Conservation (phyloP, 2,113 vertebrate genomes). For the Grammomys dolichurus region DNA sequence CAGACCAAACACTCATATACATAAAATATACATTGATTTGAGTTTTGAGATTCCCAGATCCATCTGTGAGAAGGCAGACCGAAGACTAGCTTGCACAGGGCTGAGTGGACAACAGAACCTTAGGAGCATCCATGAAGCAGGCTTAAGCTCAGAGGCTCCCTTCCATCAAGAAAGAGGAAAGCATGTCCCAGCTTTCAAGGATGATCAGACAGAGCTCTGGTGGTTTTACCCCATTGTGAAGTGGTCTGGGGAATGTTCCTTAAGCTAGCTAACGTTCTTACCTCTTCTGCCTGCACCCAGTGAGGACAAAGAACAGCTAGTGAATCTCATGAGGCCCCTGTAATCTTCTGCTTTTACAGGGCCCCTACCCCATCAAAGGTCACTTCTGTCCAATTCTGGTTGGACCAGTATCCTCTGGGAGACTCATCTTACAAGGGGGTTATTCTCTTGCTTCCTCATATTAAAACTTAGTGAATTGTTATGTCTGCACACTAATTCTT, state of each 20-base stretch:
- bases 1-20: not conserved
- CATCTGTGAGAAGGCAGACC: not conserved
- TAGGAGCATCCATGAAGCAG: not conserved
- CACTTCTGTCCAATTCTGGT: not conserved
- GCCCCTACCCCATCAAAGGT: accelerated
- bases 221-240: not conserved
- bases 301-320: not conserved
- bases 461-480: not conserved
- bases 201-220: not conserved
- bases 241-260: not conserved
- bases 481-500: not conserved
- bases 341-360: not conserved
- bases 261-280: not conserved
- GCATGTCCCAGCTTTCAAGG: not conserved
- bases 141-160: not conserved
- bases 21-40: not conserved
- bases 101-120: not conserved
- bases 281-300: not conserved
- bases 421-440: not conserved
- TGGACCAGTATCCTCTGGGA: not conserved
- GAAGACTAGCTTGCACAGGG: not conserved
- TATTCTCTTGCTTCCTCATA: not conserved
- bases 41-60: not conserved
- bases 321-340: not conserved
- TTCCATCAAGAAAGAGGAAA: not conserved